Base-by-base conservation (phyloP, 2,888 invertebrate genomes). In the Tortrix viridana region DNA sequence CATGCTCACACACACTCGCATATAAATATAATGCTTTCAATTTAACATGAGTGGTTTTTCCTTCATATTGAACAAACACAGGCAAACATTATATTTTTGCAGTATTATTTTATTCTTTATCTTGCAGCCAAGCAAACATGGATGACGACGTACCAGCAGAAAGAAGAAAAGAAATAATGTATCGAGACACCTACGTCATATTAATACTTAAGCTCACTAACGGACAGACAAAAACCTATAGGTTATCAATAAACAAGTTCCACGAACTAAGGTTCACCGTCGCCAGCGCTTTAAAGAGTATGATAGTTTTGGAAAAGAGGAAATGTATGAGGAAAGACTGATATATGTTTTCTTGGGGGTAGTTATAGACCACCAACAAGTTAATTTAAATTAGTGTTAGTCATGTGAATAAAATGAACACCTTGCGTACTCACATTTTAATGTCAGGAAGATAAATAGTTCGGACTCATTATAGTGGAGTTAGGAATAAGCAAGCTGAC, bases 261-360 rank as follows among this genome's bases (percentile, higher is more conserved):
- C 88, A 89, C 1, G 90, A 89, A 38, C 60, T 92, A 0, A 71
- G 91, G 38, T 91, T 71, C 43, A 72, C 76, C 0, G 68, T 92
- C 18, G 90, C 92, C 0, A 84, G 80, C 16, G 88, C 88, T 0
- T 69, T 91, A 64, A 92, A 92, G 46, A 83, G 73, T 53, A 77
- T 90, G 71, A 88, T 92, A 0, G 85, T 92, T 0, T 66, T 91
- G 16, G 88, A 90, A 43, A 81, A 76, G 32, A 74, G 92, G 3
- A 89, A 89, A 38, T 89, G 89, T 72, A 90, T 91, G 90, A 80
- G 77, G 12, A 75, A 69, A 1, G 82, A 84, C 71, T 87, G 86
- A 87, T 83, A 76, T 43, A 70, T 38, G 71, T 74, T 43, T 69
- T 74, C 65, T 14, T 74, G 77, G 71, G 80, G 81, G 37, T 47